Evolutionary conservation across 2,113 vertebrate species (phyloP).

Genomic region (Gorsachius goisagi): DNA sequence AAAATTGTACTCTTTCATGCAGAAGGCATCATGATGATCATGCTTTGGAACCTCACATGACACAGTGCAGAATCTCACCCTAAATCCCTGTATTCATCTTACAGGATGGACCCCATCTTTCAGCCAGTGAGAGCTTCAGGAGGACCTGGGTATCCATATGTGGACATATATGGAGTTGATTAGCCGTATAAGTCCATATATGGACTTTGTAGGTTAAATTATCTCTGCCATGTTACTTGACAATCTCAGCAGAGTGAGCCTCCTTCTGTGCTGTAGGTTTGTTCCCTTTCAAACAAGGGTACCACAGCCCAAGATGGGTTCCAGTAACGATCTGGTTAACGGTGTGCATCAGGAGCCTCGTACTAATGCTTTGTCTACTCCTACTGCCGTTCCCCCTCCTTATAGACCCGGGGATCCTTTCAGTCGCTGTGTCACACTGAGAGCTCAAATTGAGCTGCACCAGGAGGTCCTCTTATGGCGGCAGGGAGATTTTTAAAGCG

Average conservation of each 20-base stretch:
- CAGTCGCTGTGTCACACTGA: neutral
- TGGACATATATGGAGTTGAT: neutral
- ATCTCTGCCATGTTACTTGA: neutral
- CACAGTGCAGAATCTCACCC: neutral
- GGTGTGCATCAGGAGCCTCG: fast-evolving
- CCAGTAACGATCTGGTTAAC: neutral
- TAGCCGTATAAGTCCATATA: neutral
- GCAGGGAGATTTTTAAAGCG: neutral
- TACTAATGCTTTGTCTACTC: neutral
- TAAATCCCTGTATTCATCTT: neutral
- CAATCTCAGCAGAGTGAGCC: neutral
- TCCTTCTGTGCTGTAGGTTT: neutral
- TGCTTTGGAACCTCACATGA: neutral
- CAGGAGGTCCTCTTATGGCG: neutral
- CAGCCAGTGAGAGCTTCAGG: neutral
- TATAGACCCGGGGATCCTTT: neutral
- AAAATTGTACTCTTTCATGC: neutral
- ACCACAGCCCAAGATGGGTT: neutral
- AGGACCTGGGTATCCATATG: neutral
- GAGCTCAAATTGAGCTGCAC: neutral
- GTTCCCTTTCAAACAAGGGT: neutral
- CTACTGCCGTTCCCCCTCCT: neutral
- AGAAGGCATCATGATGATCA: neutral
- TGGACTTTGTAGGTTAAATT: neutral
- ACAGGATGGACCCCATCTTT: neutral